Percentiles rank a stretch among this genome's conserved stretches.
These are phyloP conservation scores for Lates japonicus DNA, from an alignment of 2,797 vertebrate genomes.

Conservation along the genomic window DNA sequence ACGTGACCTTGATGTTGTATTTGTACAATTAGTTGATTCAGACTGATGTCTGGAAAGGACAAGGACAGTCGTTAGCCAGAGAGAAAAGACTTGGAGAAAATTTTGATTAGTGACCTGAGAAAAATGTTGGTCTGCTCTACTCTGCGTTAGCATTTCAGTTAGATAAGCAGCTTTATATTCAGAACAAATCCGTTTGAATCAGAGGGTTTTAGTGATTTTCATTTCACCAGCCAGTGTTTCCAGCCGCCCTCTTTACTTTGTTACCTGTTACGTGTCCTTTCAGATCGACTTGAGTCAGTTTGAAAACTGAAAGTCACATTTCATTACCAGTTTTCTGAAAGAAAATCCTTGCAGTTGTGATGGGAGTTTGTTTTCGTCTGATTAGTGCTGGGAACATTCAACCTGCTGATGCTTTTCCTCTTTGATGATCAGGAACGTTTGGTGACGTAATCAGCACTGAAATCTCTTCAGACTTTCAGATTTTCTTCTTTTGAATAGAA, in stretches of 20 bases:
- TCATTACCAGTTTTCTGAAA: not conserved
- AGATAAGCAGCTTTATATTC: not conserved
- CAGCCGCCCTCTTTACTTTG: not conserved
- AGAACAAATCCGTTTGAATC: not conserved
- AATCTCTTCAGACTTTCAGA: not conserved
- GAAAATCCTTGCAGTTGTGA: not conserved
- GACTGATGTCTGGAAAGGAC: not conserved
- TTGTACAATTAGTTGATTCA: not conserved
- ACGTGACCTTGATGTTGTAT: not conserved
- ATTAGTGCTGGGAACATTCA: not conserved
- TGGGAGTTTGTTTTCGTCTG: not conserved
- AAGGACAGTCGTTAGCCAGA: not conserved
- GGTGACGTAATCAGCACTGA: not conserved
- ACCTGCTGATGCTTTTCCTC: not conserved
- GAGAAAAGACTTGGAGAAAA: not conserved
- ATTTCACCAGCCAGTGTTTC: not conserved
- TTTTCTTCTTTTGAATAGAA: not conserved
- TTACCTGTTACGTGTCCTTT: not conserved
- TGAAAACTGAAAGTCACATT: not conserved
- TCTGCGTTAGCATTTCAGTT: not conserved
- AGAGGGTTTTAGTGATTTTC: not conserved
- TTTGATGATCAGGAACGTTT: not conserved
- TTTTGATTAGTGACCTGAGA: not conserved
- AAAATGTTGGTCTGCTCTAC: not conserved
- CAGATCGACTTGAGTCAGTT: not conserved